Percentiles rank a stretch among this genome's conserved stretches.
Evolutionary conservation across 2,113 vertebrate genomes (phyloP).

Genomic region (Ictalurus punctatus): DNA sequence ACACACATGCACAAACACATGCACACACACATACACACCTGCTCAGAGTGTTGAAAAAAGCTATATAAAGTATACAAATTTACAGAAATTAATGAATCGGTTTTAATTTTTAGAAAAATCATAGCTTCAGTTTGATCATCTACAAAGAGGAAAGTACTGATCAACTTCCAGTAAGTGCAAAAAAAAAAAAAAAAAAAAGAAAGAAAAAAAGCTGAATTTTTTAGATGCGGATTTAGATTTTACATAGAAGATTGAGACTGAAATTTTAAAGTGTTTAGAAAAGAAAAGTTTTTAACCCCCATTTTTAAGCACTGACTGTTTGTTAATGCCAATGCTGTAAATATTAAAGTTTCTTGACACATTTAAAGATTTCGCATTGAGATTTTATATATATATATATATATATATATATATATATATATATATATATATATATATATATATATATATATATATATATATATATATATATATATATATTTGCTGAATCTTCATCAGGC

Average conservation of each 20-base stretch:
- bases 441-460: no score
- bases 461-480: no score
- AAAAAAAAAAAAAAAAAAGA: neutral
- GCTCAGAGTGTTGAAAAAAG: neutral
- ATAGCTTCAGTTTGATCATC: neutral
- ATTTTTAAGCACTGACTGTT: neutral
- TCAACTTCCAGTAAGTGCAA: neutral
- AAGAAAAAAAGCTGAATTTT: neutral
- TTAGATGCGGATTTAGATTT: neutral
- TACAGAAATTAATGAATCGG: neutral
- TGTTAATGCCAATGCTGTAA: neutral
- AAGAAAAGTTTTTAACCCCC: neutral
- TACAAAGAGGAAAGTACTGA: neutral
- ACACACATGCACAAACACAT: neutral
- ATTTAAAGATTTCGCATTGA: neutral
- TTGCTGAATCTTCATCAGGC: neutral
- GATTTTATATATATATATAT: no score
- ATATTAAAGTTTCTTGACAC: neutral
- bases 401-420: no score
- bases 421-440: no score
- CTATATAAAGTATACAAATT: neutral
- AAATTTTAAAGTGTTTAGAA: neutral
- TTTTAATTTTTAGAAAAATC: neutral
- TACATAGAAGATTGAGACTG: neutral
- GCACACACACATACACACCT: neutral